These are phyloP conservation scores for Trachurus trachurus DNA, from an alignment of 2,797 vertebrate species.

Conservation along the genomic window DNA sequence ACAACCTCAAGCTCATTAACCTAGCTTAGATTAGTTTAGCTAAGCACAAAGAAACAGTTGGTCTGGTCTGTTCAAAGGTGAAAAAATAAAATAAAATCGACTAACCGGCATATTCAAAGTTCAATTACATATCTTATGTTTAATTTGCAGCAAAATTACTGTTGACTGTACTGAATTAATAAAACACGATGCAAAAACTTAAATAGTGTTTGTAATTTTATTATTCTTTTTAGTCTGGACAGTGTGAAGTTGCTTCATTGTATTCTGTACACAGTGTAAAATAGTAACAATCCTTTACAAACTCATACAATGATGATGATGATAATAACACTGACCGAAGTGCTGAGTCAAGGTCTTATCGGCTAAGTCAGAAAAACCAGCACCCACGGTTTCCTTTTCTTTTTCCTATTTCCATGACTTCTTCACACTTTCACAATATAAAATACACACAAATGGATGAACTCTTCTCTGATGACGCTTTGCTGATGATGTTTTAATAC, in stretches of 20 bases:
- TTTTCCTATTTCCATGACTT: slow-evolving; percentile 5
- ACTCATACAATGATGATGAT: slow-evolving; percentile 9
- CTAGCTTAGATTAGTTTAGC: not conserved
- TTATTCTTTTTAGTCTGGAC: slow-evolving; percentile 21
- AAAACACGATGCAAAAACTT: slow-evolving; percentile 20
- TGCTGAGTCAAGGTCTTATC: slow-evolving; percentile 2
- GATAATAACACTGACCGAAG: not conserved
- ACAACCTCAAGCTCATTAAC: not conserved
- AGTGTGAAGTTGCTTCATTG: slow-evolving; percentile 35
- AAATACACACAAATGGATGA: slow-evolving; percentile 31
- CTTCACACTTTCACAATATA: slow-evolving; percentile 20
- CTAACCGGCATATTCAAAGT: not conserved
- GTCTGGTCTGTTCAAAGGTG: not conserved
- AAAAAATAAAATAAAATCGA: not conserved
- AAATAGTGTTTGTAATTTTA: slow-evolving; percentile 17
- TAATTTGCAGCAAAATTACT: not conserved
- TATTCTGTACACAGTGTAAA: slow-evolving; percentile 24
- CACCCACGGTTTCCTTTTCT: not conserved
- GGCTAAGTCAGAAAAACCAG: slow-evolving; percentile 7
- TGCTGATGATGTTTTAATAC: slow-evolving; percentile 24
- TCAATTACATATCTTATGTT: not conserved
- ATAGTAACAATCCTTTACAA: slow-evolving; percentile 11
- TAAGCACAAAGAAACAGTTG: not conserved
- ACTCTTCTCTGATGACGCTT: slow-evolving; percentile 21
- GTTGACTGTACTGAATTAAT: not conserved